Evolutionary conservation across 2,113 vertebrate species (phyloP), one percentile per base, ranked within the genome.

Genomic region (Archilochus colubris): DNA sequence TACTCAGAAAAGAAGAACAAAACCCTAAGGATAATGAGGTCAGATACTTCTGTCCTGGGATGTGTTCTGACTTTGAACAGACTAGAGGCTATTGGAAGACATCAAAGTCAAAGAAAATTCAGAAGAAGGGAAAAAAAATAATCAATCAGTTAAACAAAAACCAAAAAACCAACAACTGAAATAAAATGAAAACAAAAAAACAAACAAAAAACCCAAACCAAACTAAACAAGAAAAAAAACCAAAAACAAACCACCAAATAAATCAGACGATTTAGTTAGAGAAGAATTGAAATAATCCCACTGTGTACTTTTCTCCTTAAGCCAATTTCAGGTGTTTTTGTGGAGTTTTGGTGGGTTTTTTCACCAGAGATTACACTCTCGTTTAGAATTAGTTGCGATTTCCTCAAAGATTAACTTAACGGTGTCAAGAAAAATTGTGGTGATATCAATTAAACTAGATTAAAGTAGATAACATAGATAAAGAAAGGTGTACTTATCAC

Each of bases 381-480:
- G 14, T 17, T 33, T 62, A 6, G 14, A 36, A 55, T 9, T 68
- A 7, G 3, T 31, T 46, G 4, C 3, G 44, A 19, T 28, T 77
- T 83, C 14, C 6, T 73, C 19, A 81, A 68, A 58, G 30, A 40
- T 8, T 59, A 30, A 59, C 23, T 24, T 63, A 53, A 13, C 62
- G 8, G 24, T 7, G 51, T 54, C 0, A 57, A 53, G 4, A 86
- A 80, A 77, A 57, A 57, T 6, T 44, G 9, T n/a, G 19, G 30
- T 17, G 2, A 3, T n/a, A 16, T 31, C 6, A 61, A 44, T 31
- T n/a, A 15, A 40, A 53, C 28, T 23, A 38, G 21, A 0, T 3
- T 27, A 38, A 25, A 0, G 2, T 23, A 38, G 61, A 0, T 33
- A 33, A 33, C 33, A 33, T 33, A 33, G 33, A 0, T 38, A 73